These are phyloP conservation scores for Autographa gamma DNA, from an alignment of 2,888 invertebrate genomes.

Conservation along the genomic window DNA sequence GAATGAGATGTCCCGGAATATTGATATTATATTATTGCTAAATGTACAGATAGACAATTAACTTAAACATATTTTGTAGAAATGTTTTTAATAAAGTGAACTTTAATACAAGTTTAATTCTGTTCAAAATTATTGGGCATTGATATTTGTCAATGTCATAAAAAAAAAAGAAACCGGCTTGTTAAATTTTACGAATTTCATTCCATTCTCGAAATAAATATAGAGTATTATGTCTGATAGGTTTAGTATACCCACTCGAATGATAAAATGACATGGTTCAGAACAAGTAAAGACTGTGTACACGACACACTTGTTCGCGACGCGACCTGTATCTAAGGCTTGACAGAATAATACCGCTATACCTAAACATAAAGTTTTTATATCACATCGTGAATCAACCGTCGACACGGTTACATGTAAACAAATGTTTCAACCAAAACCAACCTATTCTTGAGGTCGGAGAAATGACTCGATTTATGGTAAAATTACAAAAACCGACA, in stretches of 20 bases:
- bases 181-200: too few relatives aligned
- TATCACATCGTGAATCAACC: constrained; percentile 29
- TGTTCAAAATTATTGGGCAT: too few relatives aligned
- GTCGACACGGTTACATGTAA: constrained; percentile 15
- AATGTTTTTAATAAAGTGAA: too few relatives aligned
- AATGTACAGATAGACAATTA: background rate
- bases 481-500: constrained; percentile 3
- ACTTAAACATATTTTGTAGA: too few relatives aligned
- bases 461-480: constrained; percentile 13
- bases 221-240: background rate
- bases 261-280: background rate
- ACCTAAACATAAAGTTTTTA: constrained; percentile 17
- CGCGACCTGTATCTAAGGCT: constrained; percentile 35
- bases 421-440: too few relatives aligned
- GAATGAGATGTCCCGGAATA: too few relatives aligned
- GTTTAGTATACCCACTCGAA: background rate
- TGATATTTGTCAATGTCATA: too few relatives aligned
- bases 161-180: too few relatives aligned
- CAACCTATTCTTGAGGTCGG: constrained; percentile 38
- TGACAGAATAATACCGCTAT: constrained; percentile 49
- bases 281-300: constrained; percentile 16
- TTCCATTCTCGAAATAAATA: too few relatives aligned
- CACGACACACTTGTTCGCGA: constrained; percentile 3
- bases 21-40: too few relatives aligned
- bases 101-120: too few relatives aligned